These are phyloP conservation scores for Calameuta pallipes DNA, from an alignment of 2,888 invertebrate genomes.

Conservation along the genomic window DNA sequence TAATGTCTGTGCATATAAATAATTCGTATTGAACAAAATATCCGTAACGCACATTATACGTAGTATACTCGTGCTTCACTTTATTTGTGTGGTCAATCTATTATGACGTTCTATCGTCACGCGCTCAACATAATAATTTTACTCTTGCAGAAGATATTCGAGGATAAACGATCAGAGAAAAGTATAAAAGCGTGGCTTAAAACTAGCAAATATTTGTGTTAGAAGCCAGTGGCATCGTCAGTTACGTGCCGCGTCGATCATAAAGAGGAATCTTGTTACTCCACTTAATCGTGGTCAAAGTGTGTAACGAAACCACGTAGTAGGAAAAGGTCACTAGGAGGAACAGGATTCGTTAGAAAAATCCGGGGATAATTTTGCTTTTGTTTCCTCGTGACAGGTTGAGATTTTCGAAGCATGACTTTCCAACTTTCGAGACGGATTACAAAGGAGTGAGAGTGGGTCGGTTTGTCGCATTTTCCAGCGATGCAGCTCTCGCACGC, in stretches of 20 bases:
- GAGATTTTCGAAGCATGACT: neutral
- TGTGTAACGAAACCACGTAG: neutral
- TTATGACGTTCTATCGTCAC: no score
- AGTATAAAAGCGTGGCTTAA: neutral
- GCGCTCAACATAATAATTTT: no score
- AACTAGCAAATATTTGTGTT: neutral
- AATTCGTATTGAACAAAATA: no score
- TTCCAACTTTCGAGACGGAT: neutral
- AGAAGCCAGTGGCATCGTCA: no score
- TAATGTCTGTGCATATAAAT: no score
- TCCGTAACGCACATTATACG: no score
- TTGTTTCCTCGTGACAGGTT: neutral
- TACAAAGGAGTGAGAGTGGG: neutral
- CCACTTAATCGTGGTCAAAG: neutral
- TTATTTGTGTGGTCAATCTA: no score
- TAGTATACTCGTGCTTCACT: no score
- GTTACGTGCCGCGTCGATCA: no score
- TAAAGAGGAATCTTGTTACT: no score
- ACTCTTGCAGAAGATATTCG: no score
- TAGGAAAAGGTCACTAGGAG: neutral
- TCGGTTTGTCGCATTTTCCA: neutral
- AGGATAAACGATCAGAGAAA: no score
- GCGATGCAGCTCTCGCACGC: conserved; percentile 1
- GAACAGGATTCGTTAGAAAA: neutral
- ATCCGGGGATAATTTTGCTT: neutral